These are phyloP conservation scores for Neuroterus valhalla DNA, from an alignment of 1,140 invertebrate species.

Conservation along the genomic window DNA sequence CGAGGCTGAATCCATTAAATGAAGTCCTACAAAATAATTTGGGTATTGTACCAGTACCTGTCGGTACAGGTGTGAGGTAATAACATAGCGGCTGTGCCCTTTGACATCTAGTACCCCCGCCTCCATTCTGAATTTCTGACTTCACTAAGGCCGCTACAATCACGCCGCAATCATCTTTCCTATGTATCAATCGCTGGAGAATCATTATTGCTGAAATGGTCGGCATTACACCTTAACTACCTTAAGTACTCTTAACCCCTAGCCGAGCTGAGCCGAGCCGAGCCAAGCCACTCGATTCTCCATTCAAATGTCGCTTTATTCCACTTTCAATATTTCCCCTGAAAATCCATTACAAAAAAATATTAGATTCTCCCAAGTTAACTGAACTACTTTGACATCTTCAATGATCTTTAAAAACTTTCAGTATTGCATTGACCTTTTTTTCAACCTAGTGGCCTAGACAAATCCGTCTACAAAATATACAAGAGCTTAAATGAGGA, in stretches of 20 bases:
- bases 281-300: slow-evolving; percentile 33
- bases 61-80: slow-evolving; percentile 73
- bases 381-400: no score
- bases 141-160: slow-evolving; percentile 70
- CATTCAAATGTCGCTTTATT: slow-evolving; percentile 29
- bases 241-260: slow-evolving; percentile 50
- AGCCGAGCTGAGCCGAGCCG: no score
- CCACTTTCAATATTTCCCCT: slow-evolving; percentile 29
- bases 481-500: no score
- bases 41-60: background rate
- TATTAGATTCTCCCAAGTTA: no score
- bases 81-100: slow-evolving; percentile 69
- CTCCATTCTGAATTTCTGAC: slow-evolving; percentile 49
- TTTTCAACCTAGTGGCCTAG: no score
- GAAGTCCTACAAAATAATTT: slow-evolving; percentile 19
- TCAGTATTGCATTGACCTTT: no score
- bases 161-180: slow-evolving; percentile 70
- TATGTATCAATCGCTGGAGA: slow-evolving; percentile 70
- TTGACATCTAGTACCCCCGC: slow-evolving; percentile 63
- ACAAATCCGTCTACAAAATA: no score
- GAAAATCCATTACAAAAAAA: background rate
- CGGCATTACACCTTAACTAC: slow-evolving; percentile 60
- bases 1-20: background rate
- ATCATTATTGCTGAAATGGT: slow-evolving; percentile 70
- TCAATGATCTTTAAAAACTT: no score